Percentiles rank a stretch among this genome's conserved stretches.
phyloP scores from a whole-genome alignment of 2,888 invertebrate species.

The Cynaeus angustus region DNA sequence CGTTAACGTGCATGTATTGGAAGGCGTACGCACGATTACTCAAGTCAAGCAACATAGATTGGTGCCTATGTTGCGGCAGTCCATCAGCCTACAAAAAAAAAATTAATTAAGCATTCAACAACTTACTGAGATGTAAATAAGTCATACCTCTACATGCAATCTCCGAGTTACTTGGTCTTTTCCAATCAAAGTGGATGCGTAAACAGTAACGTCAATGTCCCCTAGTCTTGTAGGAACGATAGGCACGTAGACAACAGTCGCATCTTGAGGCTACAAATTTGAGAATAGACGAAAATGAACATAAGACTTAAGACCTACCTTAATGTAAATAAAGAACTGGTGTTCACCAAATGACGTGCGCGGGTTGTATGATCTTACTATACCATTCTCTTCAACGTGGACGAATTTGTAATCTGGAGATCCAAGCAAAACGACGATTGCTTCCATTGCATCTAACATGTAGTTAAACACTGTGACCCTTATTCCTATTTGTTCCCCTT shows the following conservation, averaged over 20 bases:
- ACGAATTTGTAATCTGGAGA: constrained; percentile 93
- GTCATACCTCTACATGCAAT: constrained; percentile 80
- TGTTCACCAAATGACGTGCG: constrained; percentile 94
- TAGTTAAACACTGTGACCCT: constrained; percentile 96
- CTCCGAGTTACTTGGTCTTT: constrained; percentile 80
- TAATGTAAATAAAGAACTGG: constrained; percentile 93
- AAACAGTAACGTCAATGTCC: constrained; percentile 83
- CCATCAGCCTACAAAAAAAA: constrained; percentile 87
- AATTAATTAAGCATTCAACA: constrained; percentile 11
- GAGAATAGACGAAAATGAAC: constrained; percentile 5
- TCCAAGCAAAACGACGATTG: constrained; percentile 88
- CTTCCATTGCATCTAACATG: constrained; percentile 88
- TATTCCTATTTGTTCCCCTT: constrained; percentile 95
- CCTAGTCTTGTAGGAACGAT: constrained; percentile 90
- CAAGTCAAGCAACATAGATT: constrained; percentile 92
- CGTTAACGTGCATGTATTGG: constrained; percentile 96
- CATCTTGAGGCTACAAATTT: constrained; percentile 78
- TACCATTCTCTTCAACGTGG: constrained; percentile 91
- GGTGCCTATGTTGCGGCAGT: constrained; percentile 92
- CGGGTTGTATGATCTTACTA: constrained; percentile 91
- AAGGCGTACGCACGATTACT: constrained; percentile 93
- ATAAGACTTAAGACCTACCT: constrained; percentile 54
- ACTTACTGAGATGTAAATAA: too few relatives aligned
- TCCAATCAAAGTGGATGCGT: constrained; percentile 84
- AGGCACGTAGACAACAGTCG: constrained; percentile 89